Evolutionary conservation across 2,113 vertebrate species (phyloP).

Genomic region (Symphodus melops): DNA sequence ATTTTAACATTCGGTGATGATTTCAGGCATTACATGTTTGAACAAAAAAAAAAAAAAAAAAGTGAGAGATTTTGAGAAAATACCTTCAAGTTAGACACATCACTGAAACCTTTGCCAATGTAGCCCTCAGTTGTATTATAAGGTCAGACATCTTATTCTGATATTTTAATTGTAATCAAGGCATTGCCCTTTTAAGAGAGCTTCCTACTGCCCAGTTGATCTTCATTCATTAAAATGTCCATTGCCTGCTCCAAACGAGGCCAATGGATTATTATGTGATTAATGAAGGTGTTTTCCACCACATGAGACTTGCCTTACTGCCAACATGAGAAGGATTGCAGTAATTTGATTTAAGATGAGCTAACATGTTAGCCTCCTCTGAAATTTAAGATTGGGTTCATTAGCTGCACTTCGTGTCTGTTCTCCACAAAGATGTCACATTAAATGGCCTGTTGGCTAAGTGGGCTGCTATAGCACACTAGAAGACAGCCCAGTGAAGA

Average conservation of each 20-base stretch:
- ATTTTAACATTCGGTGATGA: too few species aligned
- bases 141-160: too few species aligned
- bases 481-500: slow-evolving; percentile 79
- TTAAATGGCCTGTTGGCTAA: slow-evolving; percentile 85
- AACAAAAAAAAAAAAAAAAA: too few species aligned
- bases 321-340: slow-evolving; percentile 4
- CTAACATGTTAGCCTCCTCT: slow-evolving; percentile 65
- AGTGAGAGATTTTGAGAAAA: too few species aligned
- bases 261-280: background rate
- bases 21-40: too few species aligned
- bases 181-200: too few species aligned
- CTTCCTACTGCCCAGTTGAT: too few species aligned
- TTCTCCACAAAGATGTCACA: slow-evolving; percentile 83
- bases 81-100: too few species aligned
- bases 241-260: background rate
- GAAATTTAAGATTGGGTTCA: slow-evolving; percentile 40
- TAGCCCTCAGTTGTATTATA: too few species aligned
- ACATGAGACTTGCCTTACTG: background rate
- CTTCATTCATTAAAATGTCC: background rate
- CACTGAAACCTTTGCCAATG: too few species aligned
- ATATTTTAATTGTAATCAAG: too few species aligned
- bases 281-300: slow-evolving; percentile 22
- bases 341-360: slow-evolving; percentile 45
- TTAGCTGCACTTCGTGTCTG: slow-evolving; percentile 62
- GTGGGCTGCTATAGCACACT: slow-evolving; percentile 78